These are phyloP conservation scores for Rhopalosiphum nymphaeae DNA, from an alignment of 2,888 invertebrate species.

Conservation along the genomic window DNA sequence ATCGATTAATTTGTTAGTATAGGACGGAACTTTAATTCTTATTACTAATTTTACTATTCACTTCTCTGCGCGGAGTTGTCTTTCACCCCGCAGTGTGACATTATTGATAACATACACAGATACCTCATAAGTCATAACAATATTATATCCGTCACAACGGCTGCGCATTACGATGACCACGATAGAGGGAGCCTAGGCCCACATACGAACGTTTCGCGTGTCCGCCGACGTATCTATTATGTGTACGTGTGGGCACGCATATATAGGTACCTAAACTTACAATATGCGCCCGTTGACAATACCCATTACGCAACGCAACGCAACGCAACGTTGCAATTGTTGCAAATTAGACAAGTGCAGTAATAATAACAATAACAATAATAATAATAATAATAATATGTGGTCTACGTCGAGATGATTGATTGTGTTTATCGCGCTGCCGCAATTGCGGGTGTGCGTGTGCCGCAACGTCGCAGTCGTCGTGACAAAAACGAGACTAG, in stretches of 20 bases:
- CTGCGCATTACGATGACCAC: not conserved
- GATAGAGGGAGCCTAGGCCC: not conserved
- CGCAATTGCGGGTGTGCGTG: not conserved
- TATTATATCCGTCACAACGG: not conserved
- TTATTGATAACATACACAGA: not conserved
- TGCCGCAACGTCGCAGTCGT: constrained; percentile 24
- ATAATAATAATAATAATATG: not conserved
- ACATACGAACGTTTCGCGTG: constrained; percentile 13
- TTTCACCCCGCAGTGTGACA: not conserved
- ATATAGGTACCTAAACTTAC: not conserved
- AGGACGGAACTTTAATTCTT: not conserved
- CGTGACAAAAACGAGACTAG: constrained; percentile 25
- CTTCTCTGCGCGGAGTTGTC: not conserved
- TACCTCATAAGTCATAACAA: not conserved
- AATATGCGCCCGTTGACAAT: constrained; percentile 33
- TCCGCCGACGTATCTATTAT: not conserved
- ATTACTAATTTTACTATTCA: not conserved
- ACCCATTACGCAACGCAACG: constrained; percentile 31
- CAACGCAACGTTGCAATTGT: not conserved
- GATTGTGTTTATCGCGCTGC: constrained; percentile 32
- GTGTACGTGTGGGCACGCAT: not conserved
- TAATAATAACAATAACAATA: constrained; percentile 21
- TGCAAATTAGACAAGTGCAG: constrained; percentile 46
- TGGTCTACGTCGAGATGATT: constrained; percentile 44
- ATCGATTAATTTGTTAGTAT: not conserved